A percentile compares a stretch with the other conserved stretches of the same genome.
phyloP scores from a whole-genome alignment of 1,140 invertebrate species.

The Heliconius nattereri region DNA sequence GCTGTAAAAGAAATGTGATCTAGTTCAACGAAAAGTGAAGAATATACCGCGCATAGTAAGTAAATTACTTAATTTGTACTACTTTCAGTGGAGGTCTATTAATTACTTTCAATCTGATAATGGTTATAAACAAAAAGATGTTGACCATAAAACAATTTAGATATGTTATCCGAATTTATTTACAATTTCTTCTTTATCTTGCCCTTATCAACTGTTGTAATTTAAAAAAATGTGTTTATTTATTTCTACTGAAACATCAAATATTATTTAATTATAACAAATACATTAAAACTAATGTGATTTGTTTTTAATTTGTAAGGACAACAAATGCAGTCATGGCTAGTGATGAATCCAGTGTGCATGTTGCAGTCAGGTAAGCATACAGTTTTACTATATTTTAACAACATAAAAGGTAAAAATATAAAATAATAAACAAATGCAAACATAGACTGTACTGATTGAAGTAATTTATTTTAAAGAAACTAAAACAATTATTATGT shows the following conservation, averaged over 20 bases:
- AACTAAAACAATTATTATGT: too few species aligned
- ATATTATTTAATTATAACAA: neutral
- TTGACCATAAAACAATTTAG: slow-evolving; percentile 9
- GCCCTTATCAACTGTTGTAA: neutral
- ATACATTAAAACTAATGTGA: neutral
- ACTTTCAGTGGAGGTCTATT: slow-evolving; percentile 23
- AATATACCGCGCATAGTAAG: slow-evolving; percentile 41
- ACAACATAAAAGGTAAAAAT: too few species aligned
- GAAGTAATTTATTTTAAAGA: too few species aligned
- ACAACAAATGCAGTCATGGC: slow-evolving; percentile 64
- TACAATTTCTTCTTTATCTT: slow-evolving; percentile 10
- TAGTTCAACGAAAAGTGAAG: slow-evolving; percentile 54
- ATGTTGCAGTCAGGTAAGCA: slow-evolving; percentile 70
- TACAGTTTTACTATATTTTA: neutral
- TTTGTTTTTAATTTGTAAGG: slow-evolving; percentile 4
- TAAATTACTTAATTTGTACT: slow-evolving; percentile 28
- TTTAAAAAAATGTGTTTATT: neutral
- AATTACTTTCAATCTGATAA: slow-evolving; percentile 23
- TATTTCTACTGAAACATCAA: neutral
- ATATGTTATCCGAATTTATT: slow-evolving; percentile 9
- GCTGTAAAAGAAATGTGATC: slow-evolving; percentile 67
- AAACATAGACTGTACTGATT: too few species aligned
- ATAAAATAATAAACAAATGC: too few species aligned
- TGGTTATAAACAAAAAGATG: slow-evolving; percentile 23
- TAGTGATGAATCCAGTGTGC: slow-evolving; percentile 72